Evolutionary conservation across 2,888 invertebrate genomes (phyloP).

Genomic region (Euplagia quadripunctaria): DNA sequence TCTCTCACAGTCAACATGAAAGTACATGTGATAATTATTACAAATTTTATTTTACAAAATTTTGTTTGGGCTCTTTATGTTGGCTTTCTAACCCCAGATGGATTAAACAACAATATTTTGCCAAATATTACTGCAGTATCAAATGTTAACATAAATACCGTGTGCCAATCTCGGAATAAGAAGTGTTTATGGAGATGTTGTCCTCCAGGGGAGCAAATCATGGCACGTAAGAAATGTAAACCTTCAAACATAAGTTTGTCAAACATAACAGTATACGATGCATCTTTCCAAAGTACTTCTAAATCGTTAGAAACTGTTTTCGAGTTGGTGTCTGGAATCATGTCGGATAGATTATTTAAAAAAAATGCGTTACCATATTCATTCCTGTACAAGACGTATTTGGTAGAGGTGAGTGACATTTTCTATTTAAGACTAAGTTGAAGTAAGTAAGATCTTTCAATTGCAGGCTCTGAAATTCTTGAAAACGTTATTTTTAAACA

Average conservation of each 20-base stretch:
- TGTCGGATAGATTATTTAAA: not conserved
- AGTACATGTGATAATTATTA: not conserved
- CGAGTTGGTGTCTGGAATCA: not conserved
- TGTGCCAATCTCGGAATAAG: not conserved
- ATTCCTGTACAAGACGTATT: not conserved
- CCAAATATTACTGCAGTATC: not conserved
- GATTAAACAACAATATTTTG: not conserved
- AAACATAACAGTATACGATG: not conserved
- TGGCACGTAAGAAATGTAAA: not conserved
- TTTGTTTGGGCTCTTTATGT: not conserved
- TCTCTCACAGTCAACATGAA: not conserved
- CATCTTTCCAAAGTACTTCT: not conserved
- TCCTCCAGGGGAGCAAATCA: not conserved
- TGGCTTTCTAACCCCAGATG: not conserved
- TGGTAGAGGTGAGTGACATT: not conserved
- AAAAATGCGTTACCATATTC: not conserved
- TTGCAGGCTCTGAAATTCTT: too few relatives aligned
- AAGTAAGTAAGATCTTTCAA: not conserved
- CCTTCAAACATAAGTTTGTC: not conserved
- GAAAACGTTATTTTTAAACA: too few relatives aligned
- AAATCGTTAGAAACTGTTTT: not conserved
- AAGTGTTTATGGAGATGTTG: slow-evolving; percentile 1
- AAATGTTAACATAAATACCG: not conserved
- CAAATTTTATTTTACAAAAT: not conserved
- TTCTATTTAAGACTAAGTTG: not conserved